phyloP scores from a whole-genome alignment of 2,797 vertebrate genomes.

The Anableps anableps region DNA sequence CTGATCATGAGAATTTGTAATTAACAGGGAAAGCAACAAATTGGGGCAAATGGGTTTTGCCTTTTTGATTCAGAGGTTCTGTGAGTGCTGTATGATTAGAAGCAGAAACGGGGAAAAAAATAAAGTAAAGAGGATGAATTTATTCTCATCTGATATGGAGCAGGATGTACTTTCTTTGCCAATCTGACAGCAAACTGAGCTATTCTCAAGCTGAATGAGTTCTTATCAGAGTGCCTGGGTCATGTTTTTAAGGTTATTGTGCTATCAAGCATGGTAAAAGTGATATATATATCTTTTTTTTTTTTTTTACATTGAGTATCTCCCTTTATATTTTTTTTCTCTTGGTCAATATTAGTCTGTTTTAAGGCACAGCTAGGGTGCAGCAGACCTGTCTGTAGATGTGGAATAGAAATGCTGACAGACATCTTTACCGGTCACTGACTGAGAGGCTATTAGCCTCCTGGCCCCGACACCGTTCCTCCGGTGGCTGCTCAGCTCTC shows the following conservation, averaged over 20 bases:
- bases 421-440: conserved; percentile 57
- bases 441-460: conserved; percentile 71
- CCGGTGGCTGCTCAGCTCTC: conserved; percentile 51
- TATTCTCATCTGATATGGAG: not conserved
- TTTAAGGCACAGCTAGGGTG: conserved; percentile 1
- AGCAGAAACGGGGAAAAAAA: not conserved
- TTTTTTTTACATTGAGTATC: not conserved
- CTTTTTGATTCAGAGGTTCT: not conserved
- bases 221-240: too few relatives aligned
- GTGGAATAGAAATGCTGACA: conserved; percentile 34
- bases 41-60: not conserved
- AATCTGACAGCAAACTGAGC: not conserved
- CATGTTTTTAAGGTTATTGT: not conserved
- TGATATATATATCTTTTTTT: too few relatives aligned
- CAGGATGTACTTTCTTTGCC: not conserved
- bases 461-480: conserved; percentile 38
- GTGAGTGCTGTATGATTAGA: not conserved
- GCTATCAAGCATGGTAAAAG: not conserved
- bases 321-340: not conserved
- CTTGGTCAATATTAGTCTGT: conserved; percentile 12
- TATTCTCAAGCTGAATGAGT: not conserved
- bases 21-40: not conserved
- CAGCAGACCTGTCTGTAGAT: conserved; percentile 27
- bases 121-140: not conserved
- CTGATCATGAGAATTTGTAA: not conserved